Evolutionary conservation across 2,113 vertebrate genomes (phyloP).

Genomic region (Camelus bactrianus): DNA sequence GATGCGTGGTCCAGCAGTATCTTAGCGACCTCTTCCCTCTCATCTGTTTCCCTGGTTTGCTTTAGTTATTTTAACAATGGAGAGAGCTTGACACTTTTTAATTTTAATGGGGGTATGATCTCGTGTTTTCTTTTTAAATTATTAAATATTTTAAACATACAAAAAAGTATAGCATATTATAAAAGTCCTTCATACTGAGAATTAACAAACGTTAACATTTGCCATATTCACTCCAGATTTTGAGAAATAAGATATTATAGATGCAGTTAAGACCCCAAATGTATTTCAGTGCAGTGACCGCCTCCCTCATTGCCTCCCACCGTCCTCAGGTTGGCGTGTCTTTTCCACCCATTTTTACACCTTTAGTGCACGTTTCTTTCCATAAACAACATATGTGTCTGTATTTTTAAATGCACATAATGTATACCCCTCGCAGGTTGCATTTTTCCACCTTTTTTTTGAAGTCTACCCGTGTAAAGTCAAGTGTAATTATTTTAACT

Average conservation of each 20-base stretch:
- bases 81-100: not conserved
- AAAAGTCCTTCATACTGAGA: not conserved
- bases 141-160: not conserved
- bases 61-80: slow-evolving; percentile 5
- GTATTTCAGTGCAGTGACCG: rapidly evolving
- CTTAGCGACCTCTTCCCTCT: not conserved
- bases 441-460: slow-evolving; percentile 18
- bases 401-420: not conserved
- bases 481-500: not conserved
- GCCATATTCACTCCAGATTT: not conserved
- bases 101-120: not conserved
- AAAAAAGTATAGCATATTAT: not conserved
- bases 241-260: not conserved
- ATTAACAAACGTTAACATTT: not conserved
- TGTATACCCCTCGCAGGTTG: not conserved
- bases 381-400: not conserved
- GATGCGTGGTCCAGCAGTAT: too few relatives aligned
- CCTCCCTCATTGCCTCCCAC: not conserved
- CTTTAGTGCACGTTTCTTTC: not conserved
- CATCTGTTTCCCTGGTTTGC: not conserved
- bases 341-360: not conserved
- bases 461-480: not conserved
- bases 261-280: not conserved
- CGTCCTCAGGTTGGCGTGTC: not conserved
- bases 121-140: not conserved